phyloP scores from a whole-genome alignment of 2,888 invertebrate species.

The Pheosia gnoma region DNA sequence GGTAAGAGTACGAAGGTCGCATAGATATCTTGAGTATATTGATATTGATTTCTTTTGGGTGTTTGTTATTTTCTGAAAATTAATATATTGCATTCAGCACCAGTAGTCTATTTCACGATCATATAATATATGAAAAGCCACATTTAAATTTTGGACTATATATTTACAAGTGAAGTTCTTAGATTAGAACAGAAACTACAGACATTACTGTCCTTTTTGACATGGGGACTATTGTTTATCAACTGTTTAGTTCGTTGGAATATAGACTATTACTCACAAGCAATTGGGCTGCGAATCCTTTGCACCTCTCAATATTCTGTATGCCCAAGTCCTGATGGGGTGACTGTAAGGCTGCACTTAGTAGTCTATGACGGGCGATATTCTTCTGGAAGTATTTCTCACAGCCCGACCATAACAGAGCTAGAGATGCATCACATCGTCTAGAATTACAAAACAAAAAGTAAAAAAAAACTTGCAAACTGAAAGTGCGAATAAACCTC shows the following conservation, averaged over 20 bases:
- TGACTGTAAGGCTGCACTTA: constrained; percentile 85
- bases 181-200: too few species aligned
- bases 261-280: constrained; percentile 76
- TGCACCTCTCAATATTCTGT: constrained; percentile 92
- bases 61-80: constrained; percentile 85
- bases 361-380: constrained; percentile 86
- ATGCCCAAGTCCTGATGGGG: constrained; percentile 92
- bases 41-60: constrained; percentile 86
- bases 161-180: too few species aligned
- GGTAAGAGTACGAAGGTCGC: constrained; percentile 80
- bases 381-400: constrained; percentile 90
- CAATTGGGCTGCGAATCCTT: constrained; percentile 92
- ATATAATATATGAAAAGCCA: too few species aligned
- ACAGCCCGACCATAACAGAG: constrained; percentile 88
- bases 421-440: constrained; percentile 78
- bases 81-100: constrained; percentile 2
- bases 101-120: neutral
- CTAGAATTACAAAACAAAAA: constrained; percentile 40
- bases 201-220: too few species aligned
- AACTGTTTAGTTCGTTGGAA: constrained; percentile 2
- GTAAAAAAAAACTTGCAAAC: too few species aligned
- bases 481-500: too few species aligned
- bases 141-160: too few species aligned
- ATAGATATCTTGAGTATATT: constrained; percentile 82
- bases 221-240: neutral